Base-by-base conservation (phyloP, 2,797 vertebrate species). In the Protonibea diacanthus region DNA sequence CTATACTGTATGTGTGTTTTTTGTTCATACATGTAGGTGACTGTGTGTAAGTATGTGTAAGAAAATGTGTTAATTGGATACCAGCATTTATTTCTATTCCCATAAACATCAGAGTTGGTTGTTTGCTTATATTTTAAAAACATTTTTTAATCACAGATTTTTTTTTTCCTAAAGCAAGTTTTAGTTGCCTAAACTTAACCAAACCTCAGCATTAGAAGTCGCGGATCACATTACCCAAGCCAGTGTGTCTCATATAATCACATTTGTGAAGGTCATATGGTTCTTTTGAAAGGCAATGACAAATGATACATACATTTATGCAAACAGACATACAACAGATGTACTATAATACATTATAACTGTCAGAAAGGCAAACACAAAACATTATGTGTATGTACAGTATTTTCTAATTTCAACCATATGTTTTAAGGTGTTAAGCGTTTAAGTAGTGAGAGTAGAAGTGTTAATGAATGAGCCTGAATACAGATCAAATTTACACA, bases 401-500 rank as follows among this genome's bases (percentile, higher is more conserved):
- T 38, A 38, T 38, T 38, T 38, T 38, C 33, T 38, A 38, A 38
- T 9, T 38, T 9, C 8, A 38, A 38, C 33, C 33, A 9, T 38
- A 8, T 38, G 33, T 38, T 38, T 38, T 33, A 33, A 33, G 29
- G 29, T 33, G 56, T 60, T 45, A 23, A 27, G 4, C 6, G 20
- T 61, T 51, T 55, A 71, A 63, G 5, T 21, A 20, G 45, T 63
- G 20, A 2, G 25, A 11, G 27, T 62, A 45, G 25, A 33, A 68
- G 18, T 17, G 11, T 63, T 53, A 58, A 27, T 59, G 17, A 51
- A 53, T 66, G 49, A 71, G 57, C 64, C 15, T 60, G n/a, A 74
- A 52, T 29, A 23, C n/a, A 29, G 62, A 65, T 80, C 29, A 27
- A 7, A 68, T 62, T 64, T 29, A 9, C 42, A 45, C 33, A 12